Evolutionary conservation across 53 echinoderm and acorn worm species (phyloP).

Genomic region (Astropecten irregularis): DNA sequence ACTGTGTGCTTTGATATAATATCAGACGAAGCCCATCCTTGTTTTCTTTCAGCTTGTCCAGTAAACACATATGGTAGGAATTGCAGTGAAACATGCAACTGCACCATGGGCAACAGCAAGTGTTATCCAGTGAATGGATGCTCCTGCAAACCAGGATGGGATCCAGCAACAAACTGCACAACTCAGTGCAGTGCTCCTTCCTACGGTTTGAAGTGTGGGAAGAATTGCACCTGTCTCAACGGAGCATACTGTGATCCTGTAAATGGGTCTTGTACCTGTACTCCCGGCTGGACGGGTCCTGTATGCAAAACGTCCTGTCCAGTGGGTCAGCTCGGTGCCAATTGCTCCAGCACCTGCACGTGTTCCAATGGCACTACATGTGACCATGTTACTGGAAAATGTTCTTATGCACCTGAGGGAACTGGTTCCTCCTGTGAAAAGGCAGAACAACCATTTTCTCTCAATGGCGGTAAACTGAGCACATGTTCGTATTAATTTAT

Average conservation of each 20-base stretch:
- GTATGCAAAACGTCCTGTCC: slow-evolving; percentile 1
- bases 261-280: slow-evolving; percentile 29
- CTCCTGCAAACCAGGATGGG: not conserved
- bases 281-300: slow-evolving; percentile 21
- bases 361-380: not conserved
- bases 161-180: slow-evolving; percentile 28
- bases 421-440: no score
- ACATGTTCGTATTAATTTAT: no score
- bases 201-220: not conserved
- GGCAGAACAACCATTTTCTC: no score
- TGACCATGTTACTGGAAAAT: not conserved
- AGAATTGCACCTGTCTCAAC: slow-evolving; percentile 11
- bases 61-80: not conserved
- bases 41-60: not conserved
- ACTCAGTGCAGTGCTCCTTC: not conserved
- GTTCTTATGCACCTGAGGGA: not conserved
- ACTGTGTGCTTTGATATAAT: no score
- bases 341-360: not conserved
- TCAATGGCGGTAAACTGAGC: no score
- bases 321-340: not conserved
- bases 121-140: not conserved
- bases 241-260: slow-evolving; percentile 20
- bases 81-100: slow-evolving; percentile 20
- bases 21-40: no score
- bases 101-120: not conserved